These are phyloP conservation scores for Mythimna lalbum DNA, from an alignment of 2,888 invertebrate species.

Conservation along the genomic window DNA sequence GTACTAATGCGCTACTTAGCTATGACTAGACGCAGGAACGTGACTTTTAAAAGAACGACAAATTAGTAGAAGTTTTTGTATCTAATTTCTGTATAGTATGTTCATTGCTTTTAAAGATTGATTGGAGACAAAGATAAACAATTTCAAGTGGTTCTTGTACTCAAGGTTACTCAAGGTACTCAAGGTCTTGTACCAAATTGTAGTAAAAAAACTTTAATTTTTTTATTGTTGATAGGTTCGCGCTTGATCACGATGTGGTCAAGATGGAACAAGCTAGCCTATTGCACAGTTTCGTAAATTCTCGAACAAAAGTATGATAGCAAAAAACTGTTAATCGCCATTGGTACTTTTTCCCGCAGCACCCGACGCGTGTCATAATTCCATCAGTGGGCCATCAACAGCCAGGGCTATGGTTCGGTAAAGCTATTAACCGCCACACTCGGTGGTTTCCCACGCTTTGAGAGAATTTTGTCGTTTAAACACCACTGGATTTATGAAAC, in stretches of 20 bases:
- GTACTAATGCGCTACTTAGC: constrained; percentile 15
- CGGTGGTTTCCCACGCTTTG: constrained; percentile 19
- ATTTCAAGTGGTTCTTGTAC: too few relatives aligned
- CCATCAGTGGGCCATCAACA: constrained; percentile 8
- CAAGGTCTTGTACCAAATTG: neutral
- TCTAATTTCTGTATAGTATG: neutral
- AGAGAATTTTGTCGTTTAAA: constrained; percentile 13
- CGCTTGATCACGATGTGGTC: too few relatives aligned
- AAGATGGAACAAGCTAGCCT: too few relatives aligned
- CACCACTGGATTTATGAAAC: constrained; percentile 2
- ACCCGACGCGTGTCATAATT: constrained; percentile 19
- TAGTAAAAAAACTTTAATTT: neutral
- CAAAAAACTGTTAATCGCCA: neutral
- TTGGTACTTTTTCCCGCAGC: neutral
- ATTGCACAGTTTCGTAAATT: neutral
- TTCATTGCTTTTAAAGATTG: neutral
- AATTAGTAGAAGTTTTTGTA: neutral
- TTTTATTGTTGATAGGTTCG: too few relatives aligned
- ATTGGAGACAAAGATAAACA: neutral
- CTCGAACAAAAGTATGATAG: neutral
- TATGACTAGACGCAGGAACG: constrained; percentile 12
- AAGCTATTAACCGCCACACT: constrained; percentile 27
- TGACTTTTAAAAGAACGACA: neutral
- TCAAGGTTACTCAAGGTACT: too few relatives aligned
- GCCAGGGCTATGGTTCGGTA: constrained; percentile 5